Evolutionary conservation across 2,113 vertebrate genomes (phyloP).

Genomic region (Gymnocephalus cernua): DNA sequence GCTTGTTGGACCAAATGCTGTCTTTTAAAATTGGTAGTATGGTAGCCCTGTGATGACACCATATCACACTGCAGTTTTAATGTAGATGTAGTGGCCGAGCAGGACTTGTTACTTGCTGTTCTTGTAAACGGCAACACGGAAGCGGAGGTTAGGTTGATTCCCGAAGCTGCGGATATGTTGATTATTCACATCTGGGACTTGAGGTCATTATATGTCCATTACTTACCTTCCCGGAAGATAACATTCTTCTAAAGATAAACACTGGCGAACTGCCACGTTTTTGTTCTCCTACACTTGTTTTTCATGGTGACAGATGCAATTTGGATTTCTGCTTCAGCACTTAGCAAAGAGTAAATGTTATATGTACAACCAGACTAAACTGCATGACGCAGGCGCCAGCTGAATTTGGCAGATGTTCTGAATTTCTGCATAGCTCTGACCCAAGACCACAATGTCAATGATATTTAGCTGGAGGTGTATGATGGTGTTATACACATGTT

Average conservation of each 20-base stretch:
- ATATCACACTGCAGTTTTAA: not conserved
- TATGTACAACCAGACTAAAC: conserved; percentile 53
- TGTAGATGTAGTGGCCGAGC: not conserved
- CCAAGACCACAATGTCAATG: conserved; percentile 13
- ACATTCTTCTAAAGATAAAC: conserved; percentile 44
- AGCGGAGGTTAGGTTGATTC: not conserved
- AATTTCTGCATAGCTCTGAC: conserved; percentile 30
- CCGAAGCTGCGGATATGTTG: not conserved
- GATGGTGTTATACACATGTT: not conserved
- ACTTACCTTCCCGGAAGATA: conserved; percentile 31
- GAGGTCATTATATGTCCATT: conserved; percentile 23
- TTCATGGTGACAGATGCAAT: conserved; percentile 49
- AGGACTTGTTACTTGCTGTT: not conserved
- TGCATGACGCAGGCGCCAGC: conserved; percentile 12
- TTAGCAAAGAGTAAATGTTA: conserved; percentile 49
- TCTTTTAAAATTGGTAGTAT: conserved; percentile 3
- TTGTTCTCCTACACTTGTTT: conserved; percentile 46
- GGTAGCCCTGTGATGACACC: not conserved
- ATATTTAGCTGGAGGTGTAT: not conserved
- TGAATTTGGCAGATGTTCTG: conserved; percentile 7
- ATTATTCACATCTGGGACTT: not conserved
- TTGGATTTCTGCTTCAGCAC: conserved; percentile 50
- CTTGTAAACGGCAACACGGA: conserved; percentile 1
- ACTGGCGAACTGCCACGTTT: conserved; percentile 37
- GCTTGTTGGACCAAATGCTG: not conserved